Evolutionary conservation across 2,113 vertebrate species (phyloP).

Genomic region (Gorsachius goisagi): DNA sequence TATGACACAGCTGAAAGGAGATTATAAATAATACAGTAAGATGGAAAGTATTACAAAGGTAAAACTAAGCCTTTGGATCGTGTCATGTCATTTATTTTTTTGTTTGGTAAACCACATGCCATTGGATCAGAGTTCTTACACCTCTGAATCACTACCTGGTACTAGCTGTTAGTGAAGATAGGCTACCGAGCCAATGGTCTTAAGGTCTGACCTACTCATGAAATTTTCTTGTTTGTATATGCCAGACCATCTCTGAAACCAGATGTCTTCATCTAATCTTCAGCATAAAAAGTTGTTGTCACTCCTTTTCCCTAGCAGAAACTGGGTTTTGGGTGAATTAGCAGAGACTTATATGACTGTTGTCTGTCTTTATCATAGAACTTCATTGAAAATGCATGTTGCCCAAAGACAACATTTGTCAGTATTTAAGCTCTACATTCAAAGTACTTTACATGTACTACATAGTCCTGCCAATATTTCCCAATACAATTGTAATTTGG

Average conservation of each 20-base stretch:
- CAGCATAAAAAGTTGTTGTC: not conserved
- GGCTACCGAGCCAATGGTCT: not conserved
- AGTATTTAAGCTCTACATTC: not conserved
- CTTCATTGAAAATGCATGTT: not conserved
- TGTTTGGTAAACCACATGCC: not conserved
- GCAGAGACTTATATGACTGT: not conserved
- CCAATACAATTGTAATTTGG: not conserved
- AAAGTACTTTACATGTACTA: not conserved
- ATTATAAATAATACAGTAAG: not conserved
- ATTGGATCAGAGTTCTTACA: not conserved
- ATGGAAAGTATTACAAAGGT: not conserved
- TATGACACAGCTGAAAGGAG: not conserved
- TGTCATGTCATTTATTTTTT: not conserved
- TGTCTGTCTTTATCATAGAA: not conserved
- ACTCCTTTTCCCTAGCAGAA: not conserved
- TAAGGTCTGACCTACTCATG: not conserved
- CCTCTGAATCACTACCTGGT: not conserved
- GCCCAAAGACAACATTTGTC: not conserved
- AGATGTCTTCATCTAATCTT: not conserved
- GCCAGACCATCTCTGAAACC: not conserved
- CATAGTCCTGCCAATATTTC: not conserved
- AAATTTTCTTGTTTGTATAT: not conserved
- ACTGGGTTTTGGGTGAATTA: not conserved
- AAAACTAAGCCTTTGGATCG: not conserved
- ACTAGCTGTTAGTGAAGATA: not conserved